phyloP scores from a whole-genome alignment of 2,888 invertebrate genomes.

The Calameuta pallipes region DNA sequence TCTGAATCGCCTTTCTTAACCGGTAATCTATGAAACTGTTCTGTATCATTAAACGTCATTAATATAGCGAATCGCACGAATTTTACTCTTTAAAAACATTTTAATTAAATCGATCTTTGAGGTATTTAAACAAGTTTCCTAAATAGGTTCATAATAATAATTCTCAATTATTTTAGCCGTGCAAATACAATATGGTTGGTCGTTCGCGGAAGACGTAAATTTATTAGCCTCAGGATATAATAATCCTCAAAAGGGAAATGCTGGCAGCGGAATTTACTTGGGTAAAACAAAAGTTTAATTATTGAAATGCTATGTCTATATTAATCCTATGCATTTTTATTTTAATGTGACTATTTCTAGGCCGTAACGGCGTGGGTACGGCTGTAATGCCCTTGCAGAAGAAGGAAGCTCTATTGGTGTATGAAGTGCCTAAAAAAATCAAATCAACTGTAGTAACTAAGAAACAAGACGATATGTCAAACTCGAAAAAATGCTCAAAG shows the following conservation, averaged over 20 bases:
- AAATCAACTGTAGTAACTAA: background rate
- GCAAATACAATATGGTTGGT: conserved; percentile 67
- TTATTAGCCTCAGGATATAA: conserved; percentile 68
- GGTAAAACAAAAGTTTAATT: conserved; percentile 30
- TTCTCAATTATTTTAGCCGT: conserved; percentile 47
- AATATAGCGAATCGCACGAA: background rate
- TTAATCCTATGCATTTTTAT: background rate
- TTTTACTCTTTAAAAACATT: background rate
- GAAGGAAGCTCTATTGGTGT: background rate
- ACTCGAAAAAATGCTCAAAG: background rate
- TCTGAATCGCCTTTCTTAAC: conserved; percentile 69
- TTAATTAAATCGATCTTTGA: background rate
- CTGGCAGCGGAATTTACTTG: conserved; percentile 70
- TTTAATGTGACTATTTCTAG: background rate
- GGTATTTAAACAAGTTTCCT: background rate
- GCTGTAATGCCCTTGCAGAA: background rate
- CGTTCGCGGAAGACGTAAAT: conserved; percentile 66
- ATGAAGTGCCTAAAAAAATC: background rate
- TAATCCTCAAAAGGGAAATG: conserved; percentile 49
- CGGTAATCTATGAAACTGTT: conserved; percentile 46
- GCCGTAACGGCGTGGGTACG: background rate
- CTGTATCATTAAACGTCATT: background rate
- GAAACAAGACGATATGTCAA: background rate
- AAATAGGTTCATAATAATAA: background rate
- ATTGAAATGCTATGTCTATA: background rate